Conservation (phyloP, 2,113 vertebrate species). For the Alethe castanea region DNA sequence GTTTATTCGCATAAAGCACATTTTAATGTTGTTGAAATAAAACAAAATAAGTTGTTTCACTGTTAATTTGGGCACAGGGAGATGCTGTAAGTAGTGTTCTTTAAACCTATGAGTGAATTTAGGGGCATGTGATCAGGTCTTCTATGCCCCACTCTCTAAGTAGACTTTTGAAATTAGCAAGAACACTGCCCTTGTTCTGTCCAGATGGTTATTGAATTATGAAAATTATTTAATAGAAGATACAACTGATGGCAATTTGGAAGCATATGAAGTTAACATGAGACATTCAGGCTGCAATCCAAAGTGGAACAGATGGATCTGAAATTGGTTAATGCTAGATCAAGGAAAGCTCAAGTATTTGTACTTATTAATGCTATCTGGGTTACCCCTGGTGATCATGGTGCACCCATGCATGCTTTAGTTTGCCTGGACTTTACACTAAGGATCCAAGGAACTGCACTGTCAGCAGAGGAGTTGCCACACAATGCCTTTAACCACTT, state of each 20-base stretch:
- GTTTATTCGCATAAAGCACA: background rate
- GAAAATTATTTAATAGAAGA: slow-evolving; percentile 13
- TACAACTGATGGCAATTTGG: background rate
- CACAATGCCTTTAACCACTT: background rate
- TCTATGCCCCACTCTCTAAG: background rate
- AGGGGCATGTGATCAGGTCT: background rate
- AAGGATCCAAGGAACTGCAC: background rate
- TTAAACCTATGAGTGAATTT: background rate
- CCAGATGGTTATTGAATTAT: background rate
- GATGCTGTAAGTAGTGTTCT: background rate
- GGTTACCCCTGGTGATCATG: background rate
- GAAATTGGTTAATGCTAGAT: slow-evolving; percentile 37
- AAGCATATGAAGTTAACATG: background rate
- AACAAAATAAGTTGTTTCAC: background rate
- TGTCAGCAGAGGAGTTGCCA: background rate
- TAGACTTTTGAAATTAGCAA: background rate
- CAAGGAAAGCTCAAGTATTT: slow-evolving; percentile 26
- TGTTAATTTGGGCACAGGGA: background rate
- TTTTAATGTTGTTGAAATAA: background rate
- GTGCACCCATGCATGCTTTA: background rate
- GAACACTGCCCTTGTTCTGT: background rate
- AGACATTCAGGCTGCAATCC: slow-evolving; percentile 16
- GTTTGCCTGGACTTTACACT: background rate
- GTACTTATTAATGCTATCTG: background rate
- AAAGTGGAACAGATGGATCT: slow-evolving; percentile 44